Conservation (phyloP, 2,888 invertebrate genomes). For the Pasiphila rectangulata region DNA sequence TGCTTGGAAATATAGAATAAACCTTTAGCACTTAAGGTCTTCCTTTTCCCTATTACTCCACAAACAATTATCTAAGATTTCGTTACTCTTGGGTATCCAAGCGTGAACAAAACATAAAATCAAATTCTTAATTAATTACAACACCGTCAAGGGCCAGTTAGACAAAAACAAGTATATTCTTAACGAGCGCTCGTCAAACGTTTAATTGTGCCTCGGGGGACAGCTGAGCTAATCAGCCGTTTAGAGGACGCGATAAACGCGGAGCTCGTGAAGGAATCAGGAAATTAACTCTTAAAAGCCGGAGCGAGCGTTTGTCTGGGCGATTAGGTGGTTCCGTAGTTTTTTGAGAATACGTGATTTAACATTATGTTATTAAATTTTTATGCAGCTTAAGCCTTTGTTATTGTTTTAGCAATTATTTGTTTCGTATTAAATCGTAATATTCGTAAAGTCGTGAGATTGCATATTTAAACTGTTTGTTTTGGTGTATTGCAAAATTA, state of each 20-base stretch:
- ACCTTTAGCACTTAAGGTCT: not conserved
- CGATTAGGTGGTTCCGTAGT: conserved; percentile 8
- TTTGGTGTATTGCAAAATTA: no score
- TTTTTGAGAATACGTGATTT: no score
- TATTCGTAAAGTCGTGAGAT: no score
- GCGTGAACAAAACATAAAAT: not conserved
- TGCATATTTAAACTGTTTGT: no score
- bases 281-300: conserved; percentile 57
- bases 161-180: conserved; percentile 63
- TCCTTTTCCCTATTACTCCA: no score
- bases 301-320: conserved; percentile 3
- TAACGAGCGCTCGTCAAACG: conserved; percentile 63
- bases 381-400: no score
- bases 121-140: conserved; percentile 26
- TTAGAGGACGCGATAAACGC: conserved; percentile 54
- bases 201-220: conserved; percentile 63
- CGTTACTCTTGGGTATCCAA: not conserved
- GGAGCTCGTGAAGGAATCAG: conserved; percentile 45
- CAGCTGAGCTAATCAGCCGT: conserved; percentile 60
- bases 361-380: no score
- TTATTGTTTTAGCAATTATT: no score
- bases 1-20: no score
- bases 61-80: conserved; percentile 5
- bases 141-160: conserved; percentile 31
- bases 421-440: no score